Percentiles rank a stretch among this genome's conserved stretches.
phyloP scores from a whole-genome alignment of 2,888 invertebrate genomes.

The Argyra leucocephala region DNA sequence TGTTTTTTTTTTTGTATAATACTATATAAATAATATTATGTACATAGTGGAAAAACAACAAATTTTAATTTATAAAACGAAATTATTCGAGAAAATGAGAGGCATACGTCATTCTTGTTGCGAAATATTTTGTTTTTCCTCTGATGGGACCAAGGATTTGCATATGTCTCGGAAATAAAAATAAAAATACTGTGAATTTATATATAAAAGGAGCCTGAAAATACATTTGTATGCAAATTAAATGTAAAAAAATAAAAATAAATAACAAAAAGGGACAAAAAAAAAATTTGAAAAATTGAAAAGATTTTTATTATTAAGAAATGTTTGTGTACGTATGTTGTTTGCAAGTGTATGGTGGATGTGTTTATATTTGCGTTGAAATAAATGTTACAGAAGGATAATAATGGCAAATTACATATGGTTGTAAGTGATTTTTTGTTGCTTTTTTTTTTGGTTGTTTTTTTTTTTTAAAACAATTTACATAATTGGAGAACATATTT shows the following conservation, averaged over 20 bases:
- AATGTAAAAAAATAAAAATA: neutral
- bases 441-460: neutral
- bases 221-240: constrained; percentile 4
- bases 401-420: neutral
- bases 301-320: neutral
- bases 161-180: neutral
- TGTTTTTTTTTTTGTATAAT: too few relatives aligned
- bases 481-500: neutral
- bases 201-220: neutral
- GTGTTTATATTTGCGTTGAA: neutral
- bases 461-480: neutral
- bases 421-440: neutral
- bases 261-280: neutral
- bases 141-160: neutral
- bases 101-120: constrained; percentile 1
- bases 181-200: neutral
- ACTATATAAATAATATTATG: too few relatives aligned
- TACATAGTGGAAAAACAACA: too few relatives aligned
- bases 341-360: neutral
- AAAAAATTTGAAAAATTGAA: neutral
- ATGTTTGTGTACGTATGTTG: neutral
- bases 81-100: neutral
- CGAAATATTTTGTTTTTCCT: constrained; percentile 2
- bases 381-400: constrained; percentile 1
- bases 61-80: too few relatives aligned